A percentile compares a stretch with the other conserved stretches of the same genome.
Conservation (phyloP, 2,888 invertebrate species). For the Desoria tigrina region DNA sequence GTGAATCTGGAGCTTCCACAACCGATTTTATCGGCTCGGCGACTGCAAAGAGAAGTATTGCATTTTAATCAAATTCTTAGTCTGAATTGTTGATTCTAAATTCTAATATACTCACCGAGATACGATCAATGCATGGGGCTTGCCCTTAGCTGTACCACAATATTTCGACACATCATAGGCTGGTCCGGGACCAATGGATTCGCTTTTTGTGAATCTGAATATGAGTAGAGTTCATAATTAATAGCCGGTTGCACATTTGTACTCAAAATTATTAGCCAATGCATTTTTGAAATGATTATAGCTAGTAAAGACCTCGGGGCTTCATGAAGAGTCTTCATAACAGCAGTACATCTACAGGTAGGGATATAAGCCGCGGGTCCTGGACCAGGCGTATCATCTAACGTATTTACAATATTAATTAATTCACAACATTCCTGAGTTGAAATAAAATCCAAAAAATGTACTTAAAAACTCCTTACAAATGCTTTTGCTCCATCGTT, state of each 20-base stretch:
- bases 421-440: background rate
- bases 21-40: background rate
- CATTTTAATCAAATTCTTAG: too few species aligned
- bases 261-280: background rate
- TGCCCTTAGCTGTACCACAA: constrained; percentile 25
- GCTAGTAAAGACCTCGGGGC: background rate
- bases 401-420: constrained; percentile 1
- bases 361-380: constrained; percentile 25
- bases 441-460: background rate
- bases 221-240: too few species aligned
- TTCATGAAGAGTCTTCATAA: constrained; percentile 26
- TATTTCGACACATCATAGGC: constrained; percentile 15
- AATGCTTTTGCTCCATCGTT: constrained; percentile 32
- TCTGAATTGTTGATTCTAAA: too few species aligned
- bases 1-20: background rate
- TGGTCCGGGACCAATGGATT: constrained; percentile 37
- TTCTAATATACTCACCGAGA: constrained; percentile 17
- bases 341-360: constrained; percentile 19
- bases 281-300: background rate
- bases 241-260: too few species aligned
- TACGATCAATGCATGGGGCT: constrained; percentile 29
- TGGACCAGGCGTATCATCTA: constrained; percentile 36
- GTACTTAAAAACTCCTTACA: constrained; percentile 22
- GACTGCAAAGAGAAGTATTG: background rate
- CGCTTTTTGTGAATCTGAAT: constrained; percentile 21